These are phyloP conservation scores for Panthera uncia DNA, from an alignment of 2,113 vertebrate species.

Conservation along the genomic window DNA sequence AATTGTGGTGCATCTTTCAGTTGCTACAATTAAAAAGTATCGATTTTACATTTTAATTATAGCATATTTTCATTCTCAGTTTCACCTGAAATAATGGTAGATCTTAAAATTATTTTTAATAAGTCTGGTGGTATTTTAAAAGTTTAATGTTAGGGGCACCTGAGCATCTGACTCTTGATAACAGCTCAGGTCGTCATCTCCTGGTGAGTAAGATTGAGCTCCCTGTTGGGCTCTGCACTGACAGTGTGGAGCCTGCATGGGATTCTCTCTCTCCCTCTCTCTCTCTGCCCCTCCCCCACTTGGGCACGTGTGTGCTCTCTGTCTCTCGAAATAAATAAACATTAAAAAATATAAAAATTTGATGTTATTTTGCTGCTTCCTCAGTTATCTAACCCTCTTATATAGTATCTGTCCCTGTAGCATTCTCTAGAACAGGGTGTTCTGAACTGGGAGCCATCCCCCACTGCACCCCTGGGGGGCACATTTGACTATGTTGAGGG, in stretches of 20 bases:
- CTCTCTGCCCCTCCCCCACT: too few relatives aligned
- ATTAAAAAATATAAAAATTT: neutral
- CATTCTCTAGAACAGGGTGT: neutral
- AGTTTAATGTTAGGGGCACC: neutral
- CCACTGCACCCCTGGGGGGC: neutral
- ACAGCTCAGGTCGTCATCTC: too few relatives aligned
- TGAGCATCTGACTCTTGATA: too few relatives aligned
- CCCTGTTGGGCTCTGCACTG: too few relatives aligned
- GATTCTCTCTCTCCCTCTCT: too few relatives aligned
- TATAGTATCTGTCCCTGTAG: neutral
- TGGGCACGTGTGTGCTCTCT: too few relatives aligned
- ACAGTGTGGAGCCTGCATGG: too few relatives aligned
- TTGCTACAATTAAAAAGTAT: neutral
- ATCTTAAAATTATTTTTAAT: constrained; percentile 1
- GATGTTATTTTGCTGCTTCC: constrained; percentile 1
- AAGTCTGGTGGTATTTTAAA: neutral
- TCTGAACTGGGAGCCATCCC: neutral
- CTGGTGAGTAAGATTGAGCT: too few relatives aligned
- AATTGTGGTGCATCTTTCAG: neutral
- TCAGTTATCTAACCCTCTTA: constrained; percentile 17
- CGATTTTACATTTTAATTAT: neutral
- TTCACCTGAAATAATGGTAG: neutral
- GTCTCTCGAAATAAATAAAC: too few relatives aligned
- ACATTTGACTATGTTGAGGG: neutral
- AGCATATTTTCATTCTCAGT: constrained; percentile 10